Base-by-base conservation (phyloP, 1,140 invertebrate genomes). In the Trachymyrmex cornetzi region DNA sequence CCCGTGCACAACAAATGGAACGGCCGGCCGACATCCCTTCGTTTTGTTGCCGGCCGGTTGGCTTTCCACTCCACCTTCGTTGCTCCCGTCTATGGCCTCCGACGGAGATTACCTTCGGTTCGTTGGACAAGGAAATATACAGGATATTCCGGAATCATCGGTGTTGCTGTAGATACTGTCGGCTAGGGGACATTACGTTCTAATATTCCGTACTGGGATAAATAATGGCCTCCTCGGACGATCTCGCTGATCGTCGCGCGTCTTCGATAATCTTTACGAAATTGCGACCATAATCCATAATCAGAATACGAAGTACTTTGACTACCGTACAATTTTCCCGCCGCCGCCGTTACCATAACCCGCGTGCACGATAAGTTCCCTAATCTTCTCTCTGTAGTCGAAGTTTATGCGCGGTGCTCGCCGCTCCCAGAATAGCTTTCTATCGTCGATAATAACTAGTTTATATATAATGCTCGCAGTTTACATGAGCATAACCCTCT, bases 1-100 rank as follows among this genome's bases (percentile, higher is more conserved):
- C 55, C 86, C 61, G 88, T 84, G 27, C 85, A 88, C 89, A 92
- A 93, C 93, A 93, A 94, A 94, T 94, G 93, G 93, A 94, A 93
- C 92, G 88, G 86, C 77, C 91, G 86, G 87, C 67, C 77, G 34
- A 24, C 57, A 75, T 88, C 22, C 30, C 57, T 74, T 86, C 69
- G 50, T 74, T 88, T 72, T 69, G 44, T 53, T 82, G 55, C 19
- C 67, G 55, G 53, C 14, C 30, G 55, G 80, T 61, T 24, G 50
- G 66, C 66, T 19, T 81, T 44, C 67, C 11, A 44, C 50, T 30
- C 59, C 59, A 55, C 66, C 55, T 66, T 44, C 50, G 77, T 55
- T 12, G 14, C 57, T 59, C 24, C 48, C 55, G 19, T 48, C 50
- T 38, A 48, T 53, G 48, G 9, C 14, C 34, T 27, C 14, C 27